Percentiles rank a stretch among this genome's conserved stretches.
Conservation (phyloP, 2,888 invertebrate genomes). For the Eilema caniola region DNA sequence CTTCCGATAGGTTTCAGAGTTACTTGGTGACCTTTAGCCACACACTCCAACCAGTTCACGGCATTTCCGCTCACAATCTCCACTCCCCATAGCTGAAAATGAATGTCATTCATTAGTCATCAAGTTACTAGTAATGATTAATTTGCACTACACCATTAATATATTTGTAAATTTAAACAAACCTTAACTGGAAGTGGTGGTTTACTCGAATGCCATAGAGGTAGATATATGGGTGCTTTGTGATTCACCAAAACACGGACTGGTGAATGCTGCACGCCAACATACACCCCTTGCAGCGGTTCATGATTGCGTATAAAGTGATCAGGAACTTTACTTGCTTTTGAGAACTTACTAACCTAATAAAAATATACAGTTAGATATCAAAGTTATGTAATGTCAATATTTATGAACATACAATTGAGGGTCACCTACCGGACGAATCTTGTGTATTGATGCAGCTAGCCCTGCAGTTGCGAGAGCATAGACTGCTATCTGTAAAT, state of each 20-base stretch:
- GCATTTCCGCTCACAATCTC: slow-evolving; percentile 84
- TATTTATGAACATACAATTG: slow-evolving; percentile 40
- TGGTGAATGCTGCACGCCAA: slow-evolving; percentile 83
- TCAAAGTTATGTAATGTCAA: slow-evolving; percentile 70
- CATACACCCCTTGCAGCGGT: slow-evolving; percentile 82
- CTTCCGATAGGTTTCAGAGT: slow-evolving; percentile 80
- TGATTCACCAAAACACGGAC: slow-evolving; percentile 85
- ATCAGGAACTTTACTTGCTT: slow-evolving; percentile 86
- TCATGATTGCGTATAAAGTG: slow-evolving; percentile 85
- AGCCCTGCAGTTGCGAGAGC: slow-evolving; percentile 86
- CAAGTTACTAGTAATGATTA: slow-evolving; percentile 12
- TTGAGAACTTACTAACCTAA: slow-evolving; percentile 88
- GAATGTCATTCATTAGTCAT: slow-evolving; percentile 36
- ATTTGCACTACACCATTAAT: slow-evolving; percentile 35
- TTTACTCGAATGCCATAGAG: slow-evolving; percentile 82
- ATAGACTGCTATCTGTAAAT: slow-evolving; percentile 87
- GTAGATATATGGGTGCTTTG: slow-evolving; percentile 85
- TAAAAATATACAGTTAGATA: slow-evolving; percentile 42
- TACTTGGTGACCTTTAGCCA: slow-evolving; percentile 81
- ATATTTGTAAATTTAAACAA: slow-evolving; percentile 43
- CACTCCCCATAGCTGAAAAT: slow-evolving; percentile 81
- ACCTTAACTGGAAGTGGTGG: slow-evolving; percentile 85
- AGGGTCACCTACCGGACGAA: slow-evolving; percentile 85
- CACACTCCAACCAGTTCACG: slow-evolving; percentile 87
- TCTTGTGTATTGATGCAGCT: slow-evolving; percentile 85